Conservation (phyloP, 1,140 invertebrate species). For the Calephelis nemesis region DNA sequence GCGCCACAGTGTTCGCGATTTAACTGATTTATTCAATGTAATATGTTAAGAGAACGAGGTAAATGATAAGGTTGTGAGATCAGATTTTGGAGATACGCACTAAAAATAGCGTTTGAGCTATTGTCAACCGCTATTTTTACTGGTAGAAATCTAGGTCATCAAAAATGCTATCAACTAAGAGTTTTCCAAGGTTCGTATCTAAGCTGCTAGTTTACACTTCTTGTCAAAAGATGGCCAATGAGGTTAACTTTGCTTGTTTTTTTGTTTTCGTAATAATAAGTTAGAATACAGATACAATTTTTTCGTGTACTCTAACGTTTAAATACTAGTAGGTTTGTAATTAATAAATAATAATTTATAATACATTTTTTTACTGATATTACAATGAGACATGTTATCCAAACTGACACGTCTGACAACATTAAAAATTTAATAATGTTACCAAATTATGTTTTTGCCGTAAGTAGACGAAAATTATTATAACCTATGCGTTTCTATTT, state of each 20-base stretch:
- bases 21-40: slow-evolving; percentile 29
- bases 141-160: slow-evolving; percentile 69
- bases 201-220: slow-evolving; percentile 31
- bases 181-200: slow-evolving; percentile 51
- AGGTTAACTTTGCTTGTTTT: neutral
- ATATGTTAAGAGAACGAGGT: slow-evolving; percentile 38
- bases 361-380: too few species aligned
- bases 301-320: too few species aligned
- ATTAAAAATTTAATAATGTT: too few species aligned
- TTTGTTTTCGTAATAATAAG: too few species aligned
- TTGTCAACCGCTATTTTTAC: slow-evolving; percentile 75
- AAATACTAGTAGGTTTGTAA: too few species aligned
- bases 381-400: too few species aligned
- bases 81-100: slow-evolving; percentile 64
- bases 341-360: too few species aligned
- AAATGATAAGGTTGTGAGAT: slow-evolving; percentile 59
- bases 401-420: too few species aligned
- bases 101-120: slow-evolving; percentile 77
- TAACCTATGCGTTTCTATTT: too few species aligned
- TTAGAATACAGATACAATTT: too few species aligned
- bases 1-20: slow-evolving; percentile 43
- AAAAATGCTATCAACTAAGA: slow-evolving; percentile 46
- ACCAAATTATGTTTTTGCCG: too few species aligned
- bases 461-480: too few species aligned
- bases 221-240: slow-evolving; percentile 48